These are phyloP conservation scores for Melinopterus prodromus DNA, from an alignment of 2,888 invertebrate species.

Conservation along the genomic window DNA sequence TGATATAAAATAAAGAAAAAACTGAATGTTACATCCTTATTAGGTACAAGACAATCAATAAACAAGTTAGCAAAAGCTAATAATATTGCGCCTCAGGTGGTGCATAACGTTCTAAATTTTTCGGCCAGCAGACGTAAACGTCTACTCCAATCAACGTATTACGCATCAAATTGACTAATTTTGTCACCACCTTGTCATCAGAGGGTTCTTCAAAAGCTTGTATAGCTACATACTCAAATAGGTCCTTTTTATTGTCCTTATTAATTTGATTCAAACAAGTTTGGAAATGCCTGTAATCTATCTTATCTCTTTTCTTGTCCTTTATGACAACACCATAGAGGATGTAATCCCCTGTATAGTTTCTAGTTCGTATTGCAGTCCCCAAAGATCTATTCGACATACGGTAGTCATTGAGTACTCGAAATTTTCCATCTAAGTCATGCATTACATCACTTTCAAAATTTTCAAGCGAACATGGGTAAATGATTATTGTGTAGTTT, in stretches of 20 bases:
- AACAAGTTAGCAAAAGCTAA: neutral
- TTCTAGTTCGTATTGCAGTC: constrained; percentile 45
- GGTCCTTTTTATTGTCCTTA: constrained; percentile 40
- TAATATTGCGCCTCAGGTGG: constrained; percentile 22
- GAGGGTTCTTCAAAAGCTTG: constrained; percentile 45
- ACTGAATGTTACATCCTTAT: neutral
- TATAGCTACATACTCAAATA: constrained; percentile 45
- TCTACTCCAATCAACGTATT: constrained; percentile 48
- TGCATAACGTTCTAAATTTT: constrained; percentile 31
- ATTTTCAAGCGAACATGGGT: constrained; percentile 52
- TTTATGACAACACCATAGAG: constrained; percentile 49
- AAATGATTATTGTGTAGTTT: constrained; percentile 51
- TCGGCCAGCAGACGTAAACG: constrained; percentile 52
- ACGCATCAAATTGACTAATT: constrained; percentile 54
- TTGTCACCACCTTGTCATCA: constrained; percentile 50
- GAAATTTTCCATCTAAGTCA: constrained; percentile 50
- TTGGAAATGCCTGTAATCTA: constrained; percentile 45
- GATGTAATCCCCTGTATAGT: constrained; percentile 40
- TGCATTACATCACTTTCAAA: constrained; percentile 48
- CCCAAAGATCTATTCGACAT: constrained; percentile 46
- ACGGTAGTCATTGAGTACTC: constrained; percentile 49
- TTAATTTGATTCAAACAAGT: constrained; percentile 44
- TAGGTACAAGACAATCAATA: neutral
- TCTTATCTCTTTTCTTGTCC: constrained; percentile 39
- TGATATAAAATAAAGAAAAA: neutral